phyloP scores from a whole-genome alignment of 1,140 invertebrate species.

The Rhagoletis pomonella region DNA sequence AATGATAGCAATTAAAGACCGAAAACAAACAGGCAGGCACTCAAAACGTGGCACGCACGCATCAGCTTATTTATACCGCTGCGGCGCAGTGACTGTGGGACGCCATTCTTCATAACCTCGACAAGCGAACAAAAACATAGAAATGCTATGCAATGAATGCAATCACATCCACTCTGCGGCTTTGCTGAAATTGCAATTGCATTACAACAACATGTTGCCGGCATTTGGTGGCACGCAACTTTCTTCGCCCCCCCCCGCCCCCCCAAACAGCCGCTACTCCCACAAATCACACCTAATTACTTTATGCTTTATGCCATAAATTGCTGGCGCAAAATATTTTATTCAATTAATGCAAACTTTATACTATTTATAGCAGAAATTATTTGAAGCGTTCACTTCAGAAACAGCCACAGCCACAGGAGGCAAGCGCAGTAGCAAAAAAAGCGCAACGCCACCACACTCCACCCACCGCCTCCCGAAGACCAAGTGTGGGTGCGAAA shows the following conservation, averaged over 20 bases:
- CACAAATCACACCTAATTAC: slow-evolving; percentile 4
- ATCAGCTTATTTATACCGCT: not conserved
- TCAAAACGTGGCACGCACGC: not conserved
- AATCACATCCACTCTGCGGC: not conserved
- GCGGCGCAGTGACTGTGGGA: not conserved
- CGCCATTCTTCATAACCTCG: not conserved
- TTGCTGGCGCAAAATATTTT: slow-evolving; percentile 18
- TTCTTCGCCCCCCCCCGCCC: not conserved
- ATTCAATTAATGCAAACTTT: slow-evolving; percentile 28
- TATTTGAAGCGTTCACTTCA: slow-evolving; percentile 11
- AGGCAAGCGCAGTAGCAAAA: not conserved
- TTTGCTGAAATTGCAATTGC: slow-evolving; percentile 18
- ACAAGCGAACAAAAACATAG: not conserved
- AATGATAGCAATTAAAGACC: slow-evolving; percentile 3
- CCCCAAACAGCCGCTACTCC: not conserved
- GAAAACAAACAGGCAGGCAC: not conserved
- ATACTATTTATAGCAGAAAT: slow-evolving; percentile 32
- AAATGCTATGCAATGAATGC: no score
- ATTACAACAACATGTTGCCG: not conserved
- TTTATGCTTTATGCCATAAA: slow-evolving; percentile 45
- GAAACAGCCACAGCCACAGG: not conserved
- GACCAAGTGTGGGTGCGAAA: not conserved
- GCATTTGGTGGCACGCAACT: not conserved
- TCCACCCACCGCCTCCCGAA: not conserved
- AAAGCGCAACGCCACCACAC: not conserved